Evolutionary conservation across 2,113 vertebrate species (phyloP).

Genomic region (Kryptolebias marmoratus): DNA sequence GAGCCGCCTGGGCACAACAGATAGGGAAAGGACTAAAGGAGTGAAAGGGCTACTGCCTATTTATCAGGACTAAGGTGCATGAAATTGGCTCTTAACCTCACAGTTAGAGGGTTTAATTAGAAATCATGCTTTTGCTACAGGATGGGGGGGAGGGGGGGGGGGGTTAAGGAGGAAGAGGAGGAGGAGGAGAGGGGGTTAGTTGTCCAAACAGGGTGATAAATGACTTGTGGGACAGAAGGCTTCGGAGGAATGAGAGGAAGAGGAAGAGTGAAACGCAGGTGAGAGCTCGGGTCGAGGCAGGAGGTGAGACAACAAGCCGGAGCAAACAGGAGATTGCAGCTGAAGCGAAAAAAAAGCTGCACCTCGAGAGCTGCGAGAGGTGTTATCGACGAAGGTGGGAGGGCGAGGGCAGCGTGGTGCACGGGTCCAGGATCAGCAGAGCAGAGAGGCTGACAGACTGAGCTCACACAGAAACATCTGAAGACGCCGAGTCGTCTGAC

Average conservation of each 20-base stretch:
- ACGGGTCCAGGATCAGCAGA: conserved; percentile 19
- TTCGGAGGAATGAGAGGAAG: conserved; percentile 26
- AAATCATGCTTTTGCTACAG: conserved; percentile 78
- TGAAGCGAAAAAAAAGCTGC: conserved; percentile 35
- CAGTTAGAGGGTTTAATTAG: conserved; percentile 84
- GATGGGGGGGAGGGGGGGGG: conserved; percentile 9
- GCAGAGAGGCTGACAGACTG: conserved; percentile 13
- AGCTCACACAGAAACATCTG: conserved; percentile 25
- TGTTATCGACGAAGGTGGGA: conserved; percentile 27
- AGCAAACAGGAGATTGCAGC: conserved; percentile 54
- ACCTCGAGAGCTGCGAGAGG: conserved; percentile 44
- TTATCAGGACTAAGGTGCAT: conserved; percentile 84
- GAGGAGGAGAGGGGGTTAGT: conserved; percentile 28
- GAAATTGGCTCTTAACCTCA: conserved; percentile 85
- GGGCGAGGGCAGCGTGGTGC: conserved; percentile 4
- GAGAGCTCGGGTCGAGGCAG: conserved; percentile 57
- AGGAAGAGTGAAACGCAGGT: conserved; percentile 62
- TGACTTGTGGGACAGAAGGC: conserved; percentile 70
- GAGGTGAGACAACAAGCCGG: conserved; percentile 41
- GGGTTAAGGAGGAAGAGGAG: not conserved
- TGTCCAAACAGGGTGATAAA: conserved; percentile 78
- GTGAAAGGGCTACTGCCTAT: conserved; percentile 70
- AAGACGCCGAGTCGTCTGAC: conserved; percentile 2
- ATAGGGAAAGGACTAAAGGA: conserved; percentile 47
- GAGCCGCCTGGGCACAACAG: conserved; percentile 52